phyloP scores from a whole-genome alignment of 2,888 invertebrate genomes.

The Philonicus albiceps region DNA sequence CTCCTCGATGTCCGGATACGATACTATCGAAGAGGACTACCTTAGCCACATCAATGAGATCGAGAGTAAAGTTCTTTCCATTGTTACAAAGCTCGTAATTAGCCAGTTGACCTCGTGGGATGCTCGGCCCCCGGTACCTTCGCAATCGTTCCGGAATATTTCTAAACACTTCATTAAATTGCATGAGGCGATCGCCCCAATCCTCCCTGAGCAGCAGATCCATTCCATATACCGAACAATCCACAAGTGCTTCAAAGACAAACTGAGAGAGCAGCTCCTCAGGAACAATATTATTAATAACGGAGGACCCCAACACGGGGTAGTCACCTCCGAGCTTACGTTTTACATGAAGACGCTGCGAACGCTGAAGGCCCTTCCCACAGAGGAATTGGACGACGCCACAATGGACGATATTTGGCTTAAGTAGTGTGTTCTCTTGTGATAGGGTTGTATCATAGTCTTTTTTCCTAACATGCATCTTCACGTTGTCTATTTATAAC shows the following conservation, averaged over 20 bases:
- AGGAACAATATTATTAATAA: conserved; percentile 91
- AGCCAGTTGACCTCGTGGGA: conserved; percentile 89
- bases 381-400: conserved; percentile 74
- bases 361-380: conserved; percentile 78
- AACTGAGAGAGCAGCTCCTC: conserved; percentile 81
- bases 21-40: conserved; percentile 79
- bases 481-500: conserved; percentile 35
- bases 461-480: conserved; percentile 33
- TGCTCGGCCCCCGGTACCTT: conserved; percentile 94
- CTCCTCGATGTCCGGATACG: conserved; percentile 66
- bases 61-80: conserved; percentile 87
- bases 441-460: conserved; percentile 32
- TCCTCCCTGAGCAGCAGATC: conserved; percentile 82
- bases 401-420: conserved; percentile 86
- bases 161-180: conserved; percentile 88
- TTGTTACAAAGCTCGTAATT: conserved; percentile 85
- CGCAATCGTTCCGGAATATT: conserved; percentile 85
- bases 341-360: conserved; percentile 89
- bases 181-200: conserved; percentile 87
- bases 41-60: conserved; percentile 92
- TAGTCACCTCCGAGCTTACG: conserved; percentile 90
- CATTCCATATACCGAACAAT: conserved; percentile 78
- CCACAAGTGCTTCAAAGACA: conserved; percentile 86
- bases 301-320: conserved; percentile 96
- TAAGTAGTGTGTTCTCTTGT: conserved; percentile 56